Evolutionary conservation across 2,888 invertebrate genomes (phyloP).

Genomic region (Electrophaes corylata): DNA sequence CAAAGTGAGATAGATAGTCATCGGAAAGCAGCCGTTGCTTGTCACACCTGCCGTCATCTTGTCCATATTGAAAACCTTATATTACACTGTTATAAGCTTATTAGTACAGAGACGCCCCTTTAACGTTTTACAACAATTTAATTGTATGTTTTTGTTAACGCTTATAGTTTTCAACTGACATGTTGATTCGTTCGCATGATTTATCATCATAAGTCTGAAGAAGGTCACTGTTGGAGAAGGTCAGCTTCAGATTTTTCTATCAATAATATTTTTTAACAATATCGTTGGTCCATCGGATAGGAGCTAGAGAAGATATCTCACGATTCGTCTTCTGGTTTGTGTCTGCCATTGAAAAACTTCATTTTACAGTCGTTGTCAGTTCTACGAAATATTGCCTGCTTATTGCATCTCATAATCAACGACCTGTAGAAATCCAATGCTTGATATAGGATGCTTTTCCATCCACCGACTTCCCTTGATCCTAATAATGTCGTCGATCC

Average conservation of each 20-base stretch:
- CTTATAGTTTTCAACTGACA: slow-evolving; percentile 61
- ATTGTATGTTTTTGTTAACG: slow-evolving; percentile 68
- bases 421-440: too few relatives aligned
- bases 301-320: too few relatives aligned
- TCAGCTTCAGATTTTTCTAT: neutral
- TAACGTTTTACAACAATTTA: slow-evolving; percentile 69
- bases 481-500: too few relatives aligned
- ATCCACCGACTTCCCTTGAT: too few relatives aligned
- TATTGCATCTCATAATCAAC: too few relatives aligned
- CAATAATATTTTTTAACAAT: neutral
- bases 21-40: slow-evolving; percentile 52
- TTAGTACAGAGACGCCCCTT: slow-evolving; percentile 63
- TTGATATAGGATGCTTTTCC: too few relatives aligned
- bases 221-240: neutral
- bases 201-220: slow-evolving; percentile 2
- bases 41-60: slow-evolving; percentile 60
- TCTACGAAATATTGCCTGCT: too few relatives aligned
- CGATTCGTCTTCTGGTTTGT: too few relatives aligned
- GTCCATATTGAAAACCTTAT: slow-evolving; percentile 57
- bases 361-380: too few relatives aligned
- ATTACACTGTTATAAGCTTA: slow-evolving; percentile 71
- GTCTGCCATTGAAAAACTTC: too few relatives aligned
- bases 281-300: too few relatives aligned
- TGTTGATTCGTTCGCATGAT: slow-evolving; percentile 53
- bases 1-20: slow-evolving; percentile 69